Base-by-base conservation (phyloP, 1,140 invertebrate species). In the Camponotus vicinus region DNA sequence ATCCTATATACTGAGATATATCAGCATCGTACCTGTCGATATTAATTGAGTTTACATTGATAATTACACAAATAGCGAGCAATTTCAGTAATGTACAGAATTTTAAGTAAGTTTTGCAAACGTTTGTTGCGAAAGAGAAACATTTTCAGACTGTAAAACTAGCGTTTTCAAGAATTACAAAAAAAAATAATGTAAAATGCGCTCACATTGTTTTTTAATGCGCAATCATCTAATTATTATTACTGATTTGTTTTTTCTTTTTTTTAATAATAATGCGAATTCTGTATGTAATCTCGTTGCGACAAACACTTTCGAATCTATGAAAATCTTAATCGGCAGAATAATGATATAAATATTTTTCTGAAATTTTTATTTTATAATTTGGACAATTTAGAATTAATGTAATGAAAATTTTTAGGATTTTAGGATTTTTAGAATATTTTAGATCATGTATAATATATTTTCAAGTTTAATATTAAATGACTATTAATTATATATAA, bases 1-100 rank as follows among this genome's bases (percentile, higher is more conserved):
- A 61, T 73, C 79, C 55, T 73, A 55, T 71, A 82, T 59, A 82
- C 21, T 71, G 69, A 83, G 40, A 61, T 83, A 83, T 83, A 82
- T 82, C 79, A 83, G 67, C 69, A 83, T 83, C 67, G 79, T 83
- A 83, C 79, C 79, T 83, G 79, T 83, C 79, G 67, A 83, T 73
- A 73, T 37, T 37, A 40, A 83, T 83, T 73, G 79, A 73, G 69
- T 73, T 82, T 70, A 73, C 40, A 45, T 83, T 57, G 55, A 61
- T 82, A 67, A 83, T 73, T 40, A 73, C n/a, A 55, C n/a, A 55
- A 83, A 18, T 73, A 82, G 67, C 40, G 34, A 59, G 55, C 40
- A 40, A 63, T 83, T 83, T 73, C 27, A 83, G 71, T 73, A n/a
- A 83, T 83, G 79, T 83, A 83, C 18, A 83, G 69, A 83, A 73